Percentiles rank a stretch among this genome's conserved stretches.
Conservation (phyloP, 2,888 invertebrate species). For the Chalcis sispes region DNA sequence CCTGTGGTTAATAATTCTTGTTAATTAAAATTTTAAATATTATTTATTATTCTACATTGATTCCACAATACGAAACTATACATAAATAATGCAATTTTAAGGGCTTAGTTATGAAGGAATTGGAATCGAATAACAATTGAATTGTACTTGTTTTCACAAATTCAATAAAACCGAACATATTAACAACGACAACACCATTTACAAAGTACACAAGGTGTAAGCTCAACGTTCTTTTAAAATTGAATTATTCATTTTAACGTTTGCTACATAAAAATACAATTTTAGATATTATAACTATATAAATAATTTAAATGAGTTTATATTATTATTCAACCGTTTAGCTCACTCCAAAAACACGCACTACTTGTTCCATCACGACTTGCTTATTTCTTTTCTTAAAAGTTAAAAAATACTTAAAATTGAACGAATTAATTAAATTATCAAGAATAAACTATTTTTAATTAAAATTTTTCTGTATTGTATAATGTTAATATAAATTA, state of each 20-base stretch:
- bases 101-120: not conserved
- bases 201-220: not conserved
- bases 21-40: not conserved
- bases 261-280: not conserved
- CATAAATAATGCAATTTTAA: not conserved
- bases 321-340: constrained; percentile 16
- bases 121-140: constrained; percentile 9
- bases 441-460: no score
- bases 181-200: not conserved
- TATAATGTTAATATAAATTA: no score
- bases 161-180: constrained; percentile 38
- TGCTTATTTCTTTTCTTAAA: constrained; percentile 10
- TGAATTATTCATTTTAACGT: not conserved
- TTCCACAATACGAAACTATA: constrained; percentile 19
- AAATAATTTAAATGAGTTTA: no score
- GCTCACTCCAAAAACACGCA: constrained; percentile 26
- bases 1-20: constrained; percentile 78
- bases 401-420: not conserved
- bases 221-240: constrained; percentile 7
- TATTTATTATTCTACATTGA: not conserved
- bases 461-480: no score
- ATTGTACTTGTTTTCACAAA: not conserved
- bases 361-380: not conserved
- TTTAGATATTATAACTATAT: no score
- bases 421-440: not conserved